A percentile compares a stretch with the other conserved stretches of the same genome.
Conservation (phyloP, 2,888 invertebrate species). For the Andricus curvator region DNA sequence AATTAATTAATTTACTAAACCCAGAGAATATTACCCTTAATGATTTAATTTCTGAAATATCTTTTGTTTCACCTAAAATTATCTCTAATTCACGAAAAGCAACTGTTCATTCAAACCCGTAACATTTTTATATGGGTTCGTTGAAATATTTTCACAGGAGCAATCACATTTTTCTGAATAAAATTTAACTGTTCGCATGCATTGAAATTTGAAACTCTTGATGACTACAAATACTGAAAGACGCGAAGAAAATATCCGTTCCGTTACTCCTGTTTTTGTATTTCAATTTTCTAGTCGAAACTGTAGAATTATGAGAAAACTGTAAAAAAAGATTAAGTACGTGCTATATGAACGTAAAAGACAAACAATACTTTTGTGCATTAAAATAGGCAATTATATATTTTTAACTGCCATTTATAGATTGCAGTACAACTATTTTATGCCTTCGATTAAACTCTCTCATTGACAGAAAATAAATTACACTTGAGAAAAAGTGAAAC, state of each 20-base stretch:
- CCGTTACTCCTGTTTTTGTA: neutral
- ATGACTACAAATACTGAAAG: conserved; percentile 4
- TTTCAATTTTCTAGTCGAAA: conserved; percentile 24
- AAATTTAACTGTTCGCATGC: conserved; percentile 19
- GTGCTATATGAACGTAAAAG: neutral
- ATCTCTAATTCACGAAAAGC: neutral
- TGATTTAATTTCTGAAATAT: neutral
- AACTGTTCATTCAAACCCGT: neutral
- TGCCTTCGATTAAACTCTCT: neutral
- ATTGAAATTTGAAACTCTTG: neutral
- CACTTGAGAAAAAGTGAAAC: neutral
- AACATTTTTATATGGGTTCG: neutral
- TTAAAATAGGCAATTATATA: neutral
- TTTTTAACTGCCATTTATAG: neutral
- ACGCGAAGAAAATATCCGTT: conserved; percentile 35
- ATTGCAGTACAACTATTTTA: neutral
- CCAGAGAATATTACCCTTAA: neutral
- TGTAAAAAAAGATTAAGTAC: neutral
- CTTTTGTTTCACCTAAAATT: neutral
- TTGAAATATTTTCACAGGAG: neutral
- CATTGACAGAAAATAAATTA: neutral
- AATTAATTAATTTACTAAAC: neutral
- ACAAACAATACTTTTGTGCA: neutral
- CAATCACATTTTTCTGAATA: neutral
- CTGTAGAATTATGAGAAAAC: neutral